Percentiles rank a stretch among this genome's conserved stretches.
Conservation (phyloP, 2,113 vertebrate genomes). For the Nerophis lumbriciformis region DNA sequence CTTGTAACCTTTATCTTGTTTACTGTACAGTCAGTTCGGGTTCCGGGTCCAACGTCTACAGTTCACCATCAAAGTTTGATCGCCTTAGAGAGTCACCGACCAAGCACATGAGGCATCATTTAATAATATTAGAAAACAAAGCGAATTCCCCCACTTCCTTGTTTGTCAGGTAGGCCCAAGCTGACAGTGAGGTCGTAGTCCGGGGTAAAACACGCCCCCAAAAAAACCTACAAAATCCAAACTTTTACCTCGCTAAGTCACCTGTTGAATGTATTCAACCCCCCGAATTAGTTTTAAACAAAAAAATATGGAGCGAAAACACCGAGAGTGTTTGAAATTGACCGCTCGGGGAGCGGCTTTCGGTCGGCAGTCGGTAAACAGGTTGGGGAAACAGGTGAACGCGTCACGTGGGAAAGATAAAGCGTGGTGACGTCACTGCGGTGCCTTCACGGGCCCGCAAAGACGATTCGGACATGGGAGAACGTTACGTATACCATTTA, state of each 20-base stretch:
- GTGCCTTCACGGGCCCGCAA: not conserved
- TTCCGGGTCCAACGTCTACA: slow-evolving; percentile 10
- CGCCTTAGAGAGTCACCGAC: not conserved
- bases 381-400: slow-evolving; percentile 55
- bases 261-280: not conserved
- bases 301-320: not conserved
- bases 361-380: slow-evolving; percentile 35
- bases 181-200: slow-evolving; percentile 46
- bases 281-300: no score
- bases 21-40: not conserved
- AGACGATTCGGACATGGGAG: not conserved
- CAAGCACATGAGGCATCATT: slow-evolving; percentile 12
- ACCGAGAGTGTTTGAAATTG: not conserved
- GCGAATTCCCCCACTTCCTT: slow-evolving; percentile 60
- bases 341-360: not conserved
- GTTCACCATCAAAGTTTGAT: slow-evolving; percentile 16
- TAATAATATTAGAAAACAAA: not conserved
- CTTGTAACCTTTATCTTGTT: slow-evolving; percentile 38
- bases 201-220: not conserved
- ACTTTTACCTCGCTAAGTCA: no score
- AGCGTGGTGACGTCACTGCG: slow-evolving; percentile 38
- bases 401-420: slow-evolving; percentile 45
- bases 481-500: not conserved
- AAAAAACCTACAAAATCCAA: not conserved
- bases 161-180: slow-evolving; percentile 43